Evolutionary conservation across 2,888 invertebrate genomes (phyloP), one percentile per base, ranked within the genome.

Genomic region (Cryptus armator): DNA sequence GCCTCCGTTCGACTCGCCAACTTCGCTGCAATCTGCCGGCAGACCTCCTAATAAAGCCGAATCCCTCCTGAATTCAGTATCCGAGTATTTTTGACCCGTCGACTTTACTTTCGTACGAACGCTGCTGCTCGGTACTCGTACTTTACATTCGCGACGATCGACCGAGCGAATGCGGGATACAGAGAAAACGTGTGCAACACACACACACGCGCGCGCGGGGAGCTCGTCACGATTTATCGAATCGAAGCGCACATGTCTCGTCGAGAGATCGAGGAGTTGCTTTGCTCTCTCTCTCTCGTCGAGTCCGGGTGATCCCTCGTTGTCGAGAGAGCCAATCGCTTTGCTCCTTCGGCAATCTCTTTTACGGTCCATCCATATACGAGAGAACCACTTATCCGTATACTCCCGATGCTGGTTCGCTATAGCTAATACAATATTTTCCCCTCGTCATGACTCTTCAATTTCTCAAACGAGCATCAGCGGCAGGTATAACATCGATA

Each of bases 31-130:
- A 44, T 71, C 62, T 67, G 75, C 64, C 78, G 72, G 70, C 62
- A 71, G 89, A 88, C 86, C 87, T 87, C 89, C 88, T 89, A 90
- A 91, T 91, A 90, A 90, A 91, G 90, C 87, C 83, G 88, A 87
- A 66, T 66, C 37, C 37, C 70, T 46, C 37, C 66, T 78, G 70
- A 48, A 24, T n/a, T 46, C 32, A 43, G 19, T 62, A 43, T 80
- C 56, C 76, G 64, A 32, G 24, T 48, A 62, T 67, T 76, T 75
- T 70, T 66, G 71, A 83, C 14, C 75, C 72, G 80, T 75, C 75
- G 82, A 72, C 76, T 84, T 62, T 66, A 74, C 79, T 82, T 78
- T 75, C 66, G 71, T 71, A 66, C 76, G 48, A 12, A 24, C 24
- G 12, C 7, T 9, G 56, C 24, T 24, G 24, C 24, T 24, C 12